Conservation (phyloP, 2,797 vertebrate genomes). For the Acanthornis magna region DNA sequence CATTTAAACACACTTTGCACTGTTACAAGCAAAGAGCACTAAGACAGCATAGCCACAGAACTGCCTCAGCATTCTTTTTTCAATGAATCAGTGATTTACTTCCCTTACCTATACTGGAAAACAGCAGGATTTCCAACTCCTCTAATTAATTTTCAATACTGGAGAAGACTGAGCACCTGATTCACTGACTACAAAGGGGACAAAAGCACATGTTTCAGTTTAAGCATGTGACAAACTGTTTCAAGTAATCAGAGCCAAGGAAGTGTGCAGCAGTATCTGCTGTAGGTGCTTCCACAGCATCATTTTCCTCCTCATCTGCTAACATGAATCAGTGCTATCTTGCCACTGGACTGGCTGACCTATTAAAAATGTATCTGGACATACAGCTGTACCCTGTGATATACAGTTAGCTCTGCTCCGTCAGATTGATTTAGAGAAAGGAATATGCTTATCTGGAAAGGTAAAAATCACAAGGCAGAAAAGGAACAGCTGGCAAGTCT, state of each 20-base stretch:
- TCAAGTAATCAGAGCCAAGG: neutral
- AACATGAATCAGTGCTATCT: neutral
- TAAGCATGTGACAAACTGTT: neutral
- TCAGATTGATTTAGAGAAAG: slow-evolving; percentile 24
- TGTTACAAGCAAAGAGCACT: neutral
- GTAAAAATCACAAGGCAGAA: slow-evolving; percentile 36
- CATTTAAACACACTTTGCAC: neutral
- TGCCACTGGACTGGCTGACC: slow-evolving; percentile 6
- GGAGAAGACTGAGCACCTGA: neutral
- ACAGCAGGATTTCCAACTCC: neutral
- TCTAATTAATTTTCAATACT: neutral
- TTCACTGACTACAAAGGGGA: neutral
- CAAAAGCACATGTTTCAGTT: neutral
- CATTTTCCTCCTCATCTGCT: neutral
- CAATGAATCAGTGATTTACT: neutral
- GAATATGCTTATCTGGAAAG: slow-evolving; percentile 46
- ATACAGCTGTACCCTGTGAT: slow-evolving; percentile 29
- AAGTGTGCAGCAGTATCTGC: neutral
- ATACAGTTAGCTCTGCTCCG: neutral
- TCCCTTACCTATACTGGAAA: neutral
- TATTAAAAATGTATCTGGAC: slow-evolving; percentile 52
- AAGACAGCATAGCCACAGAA: neutral
- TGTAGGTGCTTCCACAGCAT: neutral
- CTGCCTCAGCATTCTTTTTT: neutral
- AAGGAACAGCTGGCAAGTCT: slow-evolving; percentile 34